Conservation (phyloP, 1,140 invertebrate genomes). For the Charaxes varanes region DNA sequence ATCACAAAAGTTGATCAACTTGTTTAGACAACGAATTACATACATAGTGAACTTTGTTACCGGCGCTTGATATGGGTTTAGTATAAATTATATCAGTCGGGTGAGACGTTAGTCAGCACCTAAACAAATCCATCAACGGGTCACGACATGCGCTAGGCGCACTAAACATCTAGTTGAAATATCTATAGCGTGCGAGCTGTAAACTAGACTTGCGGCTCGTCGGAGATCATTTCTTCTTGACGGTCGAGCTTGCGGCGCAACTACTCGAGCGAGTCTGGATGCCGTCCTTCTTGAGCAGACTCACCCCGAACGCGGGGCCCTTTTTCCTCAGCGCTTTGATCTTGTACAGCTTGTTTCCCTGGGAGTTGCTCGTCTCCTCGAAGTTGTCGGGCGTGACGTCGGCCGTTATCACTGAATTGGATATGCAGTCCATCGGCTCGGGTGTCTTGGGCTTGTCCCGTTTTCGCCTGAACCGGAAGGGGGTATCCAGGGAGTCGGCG, state of each 20-base stretch:
- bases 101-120: slow-evolving; percentile 32
- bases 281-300: slow-evolving; percentile 61
- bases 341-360: slow-evolving; percentile 67
- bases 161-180: slow-evolving; percentile 30
- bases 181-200: slow-evolving; percentile 28
- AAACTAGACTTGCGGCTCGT: slow-evolving; percentile 24
- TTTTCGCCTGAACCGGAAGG: slow-evolving; percentile 63
- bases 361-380: slow-evolving; percentile 63
- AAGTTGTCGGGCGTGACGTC: slow-evolving; percentile 58
- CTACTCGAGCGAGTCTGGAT: slow-evolving; percentile 60
- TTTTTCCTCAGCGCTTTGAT: slow-evolving; percentile 69
- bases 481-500: slow-evolving; percentile 61
- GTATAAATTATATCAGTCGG: slow-evolving; percentile 43
- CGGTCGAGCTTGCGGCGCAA: slow-evolving; percentile 53
- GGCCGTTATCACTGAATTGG: slow-evolving; percentile 52
- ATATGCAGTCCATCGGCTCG: slow-evolving; percentile 64
- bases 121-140: slow-evolving; percentile 45
- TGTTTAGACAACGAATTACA: slow-evolving; percentile 31
- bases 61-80: slow-evolving; percentile 45
- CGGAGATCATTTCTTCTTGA: slow-evolving; percentile 68
- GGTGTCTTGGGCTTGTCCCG: slow-evolving; percentile 63
- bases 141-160: slow-evolving; percentile 41
- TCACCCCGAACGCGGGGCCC: slow-evolving; percentile 55
- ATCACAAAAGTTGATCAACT: slow-evolving; percentile 38
- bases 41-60: slow-evolving; percentile 18